phyloP scores from a whole-genome alignment of 2,888 invertebrate genomes.

The Spodoptera exigua region DNA sequence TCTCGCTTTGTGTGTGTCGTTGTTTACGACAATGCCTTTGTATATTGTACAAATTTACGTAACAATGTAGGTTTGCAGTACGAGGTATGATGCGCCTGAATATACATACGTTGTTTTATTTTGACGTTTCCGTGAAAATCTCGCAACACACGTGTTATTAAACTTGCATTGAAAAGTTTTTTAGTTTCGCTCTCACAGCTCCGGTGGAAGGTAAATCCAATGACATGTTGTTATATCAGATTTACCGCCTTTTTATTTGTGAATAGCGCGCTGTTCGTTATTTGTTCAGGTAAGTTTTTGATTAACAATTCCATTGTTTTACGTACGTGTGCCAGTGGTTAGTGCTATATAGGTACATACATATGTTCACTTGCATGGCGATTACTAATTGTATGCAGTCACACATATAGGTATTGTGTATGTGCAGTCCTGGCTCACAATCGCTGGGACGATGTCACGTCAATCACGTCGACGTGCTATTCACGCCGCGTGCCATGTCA shows the following conservation, averaged over 20 bases:
- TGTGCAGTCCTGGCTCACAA: constrained; percentile 32
- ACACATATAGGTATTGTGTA: too few species aligned
- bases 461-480: constrained; percentile 36
- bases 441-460: constrained; percentile 43
- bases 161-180: constrained; percentile 25
- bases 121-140: constrained; percentile 23
- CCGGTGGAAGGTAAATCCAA: constrained; percentile 19
- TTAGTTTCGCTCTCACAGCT: constrained; percentile 15
- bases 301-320: constrained; percentile 19
- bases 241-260: constrained; percentile 12
- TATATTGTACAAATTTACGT: constrained; percentile 65
- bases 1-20: constrained; percentile 66
- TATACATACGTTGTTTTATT: constrained; percentile 20
- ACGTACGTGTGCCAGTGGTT: too few species aligned
- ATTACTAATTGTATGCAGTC: constrained; percentile 37
- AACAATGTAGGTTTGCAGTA: constrained; percentile 40
- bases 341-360: constrained; percentile 15
- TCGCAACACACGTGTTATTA: constrained; percentile 33
- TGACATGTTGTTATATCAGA: constrained; percentile 13
- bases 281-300: constrained; percentile 24
- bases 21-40: constrained; percentile 69
- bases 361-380: constrained; percentile 24
- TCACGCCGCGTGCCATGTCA: constrained; percentile 31
- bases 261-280: constrained; percentile 5
- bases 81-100: constrained; percentile 25